These are phyloP conservation scores for Barbus barbus DNA, from an alignment of 2,113 vertebrate species.

Conservation along the genomic window DNA sequence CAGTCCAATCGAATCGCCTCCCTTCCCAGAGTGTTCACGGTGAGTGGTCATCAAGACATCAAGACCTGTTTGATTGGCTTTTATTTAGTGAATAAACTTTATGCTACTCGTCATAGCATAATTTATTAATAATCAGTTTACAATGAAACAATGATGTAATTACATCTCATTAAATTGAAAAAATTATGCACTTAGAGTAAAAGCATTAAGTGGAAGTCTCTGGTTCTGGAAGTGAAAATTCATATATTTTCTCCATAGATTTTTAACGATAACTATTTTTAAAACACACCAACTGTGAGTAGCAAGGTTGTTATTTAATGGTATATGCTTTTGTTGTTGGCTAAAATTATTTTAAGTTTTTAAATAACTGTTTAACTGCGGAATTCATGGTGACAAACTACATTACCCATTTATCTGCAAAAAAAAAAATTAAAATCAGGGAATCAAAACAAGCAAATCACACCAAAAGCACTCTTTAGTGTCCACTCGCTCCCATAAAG, in stretches of 20 bases:
- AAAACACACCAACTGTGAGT: not conserved
- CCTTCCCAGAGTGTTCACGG: conserved; percentile 81
- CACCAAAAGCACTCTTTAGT: no score
- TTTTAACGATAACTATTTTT: not conserved
- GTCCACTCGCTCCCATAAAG: no score
- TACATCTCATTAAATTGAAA: no score
- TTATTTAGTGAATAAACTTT: not conserved
- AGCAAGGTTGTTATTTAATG: not conserved
- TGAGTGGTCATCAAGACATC: conserved; percentile 73
- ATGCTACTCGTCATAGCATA: not conserved
- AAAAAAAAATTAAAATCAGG: no score
- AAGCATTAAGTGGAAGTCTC: not conserved
- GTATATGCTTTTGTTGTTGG: no score
- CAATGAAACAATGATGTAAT: conserved; percentile 51
- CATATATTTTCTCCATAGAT: not conserved
- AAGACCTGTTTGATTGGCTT: not conserved
- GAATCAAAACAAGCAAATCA: no score
- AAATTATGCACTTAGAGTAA: no score
- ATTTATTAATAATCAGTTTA: conserved; percentile 19
- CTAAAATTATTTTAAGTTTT: no score
- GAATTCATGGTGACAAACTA: no score
- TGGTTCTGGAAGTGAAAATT: not conserved
- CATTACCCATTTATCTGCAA: no score
- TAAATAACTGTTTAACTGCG: no score
- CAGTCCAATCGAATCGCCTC: conserved; percentile 83